These are phyloP conservation scores for Cheilosia grossa DNA, from an alignment of 2,888 invertebrate species.

Conservation along the genomic window DNA sequence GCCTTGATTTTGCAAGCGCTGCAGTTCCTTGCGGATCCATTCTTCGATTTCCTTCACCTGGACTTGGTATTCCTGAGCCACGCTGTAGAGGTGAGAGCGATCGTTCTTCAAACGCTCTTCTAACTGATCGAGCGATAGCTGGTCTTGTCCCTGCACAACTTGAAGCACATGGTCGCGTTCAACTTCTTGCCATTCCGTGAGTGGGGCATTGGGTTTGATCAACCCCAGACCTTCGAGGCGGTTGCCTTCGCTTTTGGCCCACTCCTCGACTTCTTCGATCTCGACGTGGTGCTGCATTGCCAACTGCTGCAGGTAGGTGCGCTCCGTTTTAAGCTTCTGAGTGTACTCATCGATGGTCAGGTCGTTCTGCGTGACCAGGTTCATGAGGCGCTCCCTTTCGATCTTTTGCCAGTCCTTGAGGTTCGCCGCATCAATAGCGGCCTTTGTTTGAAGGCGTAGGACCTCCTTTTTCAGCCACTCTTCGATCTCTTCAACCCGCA, in stretches of 20 bases:
- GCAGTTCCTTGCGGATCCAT: conserved; percentile 81
- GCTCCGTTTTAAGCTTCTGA: conserved; percentile 80
- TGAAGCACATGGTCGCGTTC: conserved; percentile 81
- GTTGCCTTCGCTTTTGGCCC: conserved; percentile 80
- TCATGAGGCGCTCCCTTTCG: conserved; percentile 80
- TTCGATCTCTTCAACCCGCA: conserved; percentile 81
- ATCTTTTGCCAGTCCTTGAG: conserved; percentile 80
- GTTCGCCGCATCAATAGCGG: conserved; percentile 79
- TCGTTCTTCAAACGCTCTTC: conserved; percentile 80
- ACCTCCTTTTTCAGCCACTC: conserved; percentile 81
- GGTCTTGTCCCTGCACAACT: conserved; percentile 79
- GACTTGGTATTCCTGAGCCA: conserved; percentile 81
- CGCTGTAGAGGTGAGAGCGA: conserved; percentile 79
- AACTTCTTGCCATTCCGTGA: conserved; percentile 81
- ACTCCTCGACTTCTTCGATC: conserved; percentile 81
- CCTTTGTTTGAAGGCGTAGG: conserved; percentile 79
- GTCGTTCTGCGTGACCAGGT: conserved; percentile 80
- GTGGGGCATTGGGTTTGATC: conserved; percentile 79
- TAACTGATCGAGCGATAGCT: conserved; percentile 81
- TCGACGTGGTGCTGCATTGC: conserved; percentile 81
- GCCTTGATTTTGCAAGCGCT: conserved; percentile 80
- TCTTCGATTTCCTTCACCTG: conserved; percentile 81
- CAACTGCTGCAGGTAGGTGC: conserved; percentile 78
- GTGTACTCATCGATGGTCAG: conserved; percentile 81
- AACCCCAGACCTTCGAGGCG: conserved; percentile 80